Conservation (phyloP, 2,113 vertebrate genomes). For the Alectura lathami region DNA sequence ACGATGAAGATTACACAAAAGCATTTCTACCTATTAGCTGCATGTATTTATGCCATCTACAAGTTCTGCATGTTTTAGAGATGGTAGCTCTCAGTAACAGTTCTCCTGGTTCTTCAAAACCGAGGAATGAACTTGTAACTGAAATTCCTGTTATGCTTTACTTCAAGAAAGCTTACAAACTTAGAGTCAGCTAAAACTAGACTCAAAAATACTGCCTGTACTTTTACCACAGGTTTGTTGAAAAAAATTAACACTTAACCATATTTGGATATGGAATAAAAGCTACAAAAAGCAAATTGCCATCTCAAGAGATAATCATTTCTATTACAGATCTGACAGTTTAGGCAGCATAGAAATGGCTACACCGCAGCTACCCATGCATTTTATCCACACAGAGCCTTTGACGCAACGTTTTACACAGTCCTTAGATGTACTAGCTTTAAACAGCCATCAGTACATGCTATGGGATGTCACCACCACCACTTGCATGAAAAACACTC, state of each 20-base stretch:
- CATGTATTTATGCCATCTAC: background rate
- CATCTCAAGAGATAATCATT: background rate
- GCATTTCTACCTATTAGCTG: background rate
- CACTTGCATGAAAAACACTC: background rate
- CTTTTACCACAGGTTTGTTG: background rate
- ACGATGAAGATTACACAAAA: background rate
- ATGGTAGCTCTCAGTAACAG: background rate
- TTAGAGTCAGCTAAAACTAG: background rate
- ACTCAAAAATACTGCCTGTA: background rate
- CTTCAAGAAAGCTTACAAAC: background rate
- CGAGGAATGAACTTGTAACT: background rate
- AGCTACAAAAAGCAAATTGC: background rate
- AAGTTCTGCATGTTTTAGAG: background rate
- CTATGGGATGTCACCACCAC: background rate
- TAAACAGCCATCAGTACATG: background rate
- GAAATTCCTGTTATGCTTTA: too few species aligned
- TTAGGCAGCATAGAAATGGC: background rate
- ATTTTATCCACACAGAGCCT: background rate
- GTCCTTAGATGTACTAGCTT: background rate
- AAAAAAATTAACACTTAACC: background rate
- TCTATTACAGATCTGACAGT: background rate
- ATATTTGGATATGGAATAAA: background rate
- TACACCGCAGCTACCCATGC: background rate
- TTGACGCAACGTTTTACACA: background rate
- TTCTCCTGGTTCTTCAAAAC: background rate